Evolutionary conservation across 2,113 vertebrate genomes (phyloP).

Genomic region (Lamprologus lemairii): DNA sequence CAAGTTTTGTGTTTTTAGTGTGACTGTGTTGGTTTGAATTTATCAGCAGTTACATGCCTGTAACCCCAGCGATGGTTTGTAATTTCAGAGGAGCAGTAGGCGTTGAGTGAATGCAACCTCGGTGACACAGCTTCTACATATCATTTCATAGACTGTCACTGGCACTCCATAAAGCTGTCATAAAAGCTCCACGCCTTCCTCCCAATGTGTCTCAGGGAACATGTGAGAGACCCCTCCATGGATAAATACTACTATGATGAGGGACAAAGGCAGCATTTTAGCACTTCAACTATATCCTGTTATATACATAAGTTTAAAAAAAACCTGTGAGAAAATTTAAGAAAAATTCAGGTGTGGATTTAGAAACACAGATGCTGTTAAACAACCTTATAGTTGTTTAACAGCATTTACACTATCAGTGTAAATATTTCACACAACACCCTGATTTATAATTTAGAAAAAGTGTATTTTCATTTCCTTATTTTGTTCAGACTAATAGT

Average conservation of each 20-base stretch:
- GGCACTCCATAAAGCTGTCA: constrained; percentile 31
- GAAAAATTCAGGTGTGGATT: not conserved
- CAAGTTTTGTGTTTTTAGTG: not conserved
- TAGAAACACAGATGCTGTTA: not conserved
- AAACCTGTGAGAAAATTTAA: not conserved
- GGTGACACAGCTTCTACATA: not conserved
- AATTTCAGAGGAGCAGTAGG: not conserved
- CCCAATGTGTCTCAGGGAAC: not conserved
- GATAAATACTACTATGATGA: not conserved
- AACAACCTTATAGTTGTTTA: not conserved
- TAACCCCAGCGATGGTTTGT: not conserved
- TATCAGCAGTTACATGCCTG: not conserved
- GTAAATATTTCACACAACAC: not conserved
- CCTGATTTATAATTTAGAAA: not conserved
- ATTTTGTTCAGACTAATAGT: not conserved
- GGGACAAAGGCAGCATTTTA: not conserved
- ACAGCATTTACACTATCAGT: not conserved
- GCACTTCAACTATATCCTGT: not conserved
- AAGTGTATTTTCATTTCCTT: not conserved
- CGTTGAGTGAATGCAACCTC: not conserved
- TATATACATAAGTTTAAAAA: not conserved
- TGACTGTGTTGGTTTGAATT: not conserved
- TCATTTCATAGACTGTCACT: constrained; percentile 1
- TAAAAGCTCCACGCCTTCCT: not conserved
- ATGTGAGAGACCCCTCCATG: not conserved